A percentile compares a stretch with the other conserved stretches of the same genome.
phyloP scores from a whole-genome alignment of 2,888 invertebrate species.

The Cerceris rybyensis region DNA sequence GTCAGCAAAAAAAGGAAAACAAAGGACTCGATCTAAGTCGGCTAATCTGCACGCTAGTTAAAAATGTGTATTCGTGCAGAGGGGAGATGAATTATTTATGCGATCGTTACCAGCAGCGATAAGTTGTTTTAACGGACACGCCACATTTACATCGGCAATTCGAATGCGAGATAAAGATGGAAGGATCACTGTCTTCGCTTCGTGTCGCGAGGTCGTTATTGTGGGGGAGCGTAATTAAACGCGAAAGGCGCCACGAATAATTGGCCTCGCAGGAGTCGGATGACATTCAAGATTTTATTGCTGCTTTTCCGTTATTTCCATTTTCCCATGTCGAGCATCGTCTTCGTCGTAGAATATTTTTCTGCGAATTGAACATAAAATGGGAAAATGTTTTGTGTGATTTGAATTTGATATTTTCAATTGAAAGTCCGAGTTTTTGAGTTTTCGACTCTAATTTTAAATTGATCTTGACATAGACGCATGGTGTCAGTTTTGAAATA shows the following conservation, averaged over 20 bases:
- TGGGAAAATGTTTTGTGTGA: too few relatives aligned
- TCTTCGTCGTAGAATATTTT: too few relatives aligned
- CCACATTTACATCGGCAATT: conserved; percentile 40
- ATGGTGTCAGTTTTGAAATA: too few relatives aligned
- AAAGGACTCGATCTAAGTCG: neutral
- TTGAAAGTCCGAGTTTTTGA: too few relatives aligned
- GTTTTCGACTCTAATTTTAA: too few relatives aligned
- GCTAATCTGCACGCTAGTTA: conserved; percentile 2
- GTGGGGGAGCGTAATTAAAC: conserved; percentile 33
- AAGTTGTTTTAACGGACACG: conserved; percentile 49
- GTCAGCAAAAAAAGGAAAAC: neutral
- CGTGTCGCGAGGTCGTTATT: conserved; percentile 10
- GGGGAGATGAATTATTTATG: conserved; percentile 52
- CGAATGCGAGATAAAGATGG: conserved; percentile 23
- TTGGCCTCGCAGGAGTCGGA: neutral
- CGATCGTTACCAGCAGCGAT: conserved; percentile 48
- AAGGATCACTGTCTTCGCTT: conserved; percentile 32
- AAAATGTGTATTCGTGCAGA: conserved; percentile 39
- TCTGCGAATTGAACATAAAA: too few relatives aligned
- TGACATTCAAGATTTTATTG: neutral
- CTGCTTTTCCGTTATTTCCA: too few relatives aligned
- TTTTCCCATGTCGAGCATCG: too few relatives aligned
- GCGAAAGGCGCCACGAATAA: neutral
- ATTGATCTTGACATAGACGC: too few relatives aligned
- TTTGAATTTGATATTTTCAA: too few relatives aligned